Base-by-base conservation (phyloP, 1,140 invertebrate species). In the Ooceraea biroi region DNA sequence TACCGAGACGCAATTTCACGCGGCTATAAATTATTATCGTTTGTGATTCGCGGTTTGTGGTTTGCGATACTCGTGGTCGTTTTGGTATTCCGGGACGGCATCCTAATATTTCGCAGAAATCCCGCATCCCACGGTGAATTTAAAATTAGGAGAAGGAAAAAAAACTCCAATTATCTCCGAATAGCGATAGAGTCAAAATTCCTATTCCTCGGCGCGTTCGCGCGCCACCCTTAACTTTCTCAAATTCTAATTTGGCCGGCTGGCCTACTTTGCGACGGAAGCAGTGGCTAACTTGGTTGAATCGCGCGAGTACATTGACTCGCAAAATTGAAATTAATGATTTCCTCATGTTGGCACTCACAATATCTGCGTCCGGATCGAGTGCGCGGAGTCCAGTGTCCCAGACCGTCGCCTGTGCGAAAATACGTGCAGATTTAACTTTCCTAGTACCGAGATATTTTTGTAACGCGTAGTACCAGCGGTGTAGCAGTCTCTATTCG, bases 231-330 rank as follows among this genome's bases (percentile, higher is more conserved):
- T 44, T 44, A 73, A 73, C 52, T 74, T 25, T 12, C 50, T 55
- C 76, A 57, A 69, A 80, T 71, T 80, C 22, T 46, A 80, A 80
- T 80, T 80, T 19, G 22, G 52, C 65, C 36, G n/a, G 27, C 52
- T 76, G 44, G 44, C 27, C 58, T 65, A 65, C 10, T 65, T 65
- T 3, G 63, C 12, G 63, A 65, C n/a, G 27, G 46, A 76, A 25
- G 11, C 41, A n/a, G 12, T n/a, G 12, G 22, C 36, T 48, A 48
- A 76, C 5, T 63, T 19, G 22, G 12, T 50, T 27, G 25, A 55
- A 77, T 77, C 74, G 27, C 27, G 63, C 63, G 22, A 19, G 30
- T 25, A 65, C 19, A 66, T 52, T 19, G 76, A 41, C n/a, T 71
- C 17, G 41, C 65, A 17, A 10, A 30, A 80, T 80, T 46, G 36